These are phyloP conservation scores for Ptilodon capucinus DNA, from an alignment of 2,888 invertebrate species.

Conservation along the genomic window DNA sequence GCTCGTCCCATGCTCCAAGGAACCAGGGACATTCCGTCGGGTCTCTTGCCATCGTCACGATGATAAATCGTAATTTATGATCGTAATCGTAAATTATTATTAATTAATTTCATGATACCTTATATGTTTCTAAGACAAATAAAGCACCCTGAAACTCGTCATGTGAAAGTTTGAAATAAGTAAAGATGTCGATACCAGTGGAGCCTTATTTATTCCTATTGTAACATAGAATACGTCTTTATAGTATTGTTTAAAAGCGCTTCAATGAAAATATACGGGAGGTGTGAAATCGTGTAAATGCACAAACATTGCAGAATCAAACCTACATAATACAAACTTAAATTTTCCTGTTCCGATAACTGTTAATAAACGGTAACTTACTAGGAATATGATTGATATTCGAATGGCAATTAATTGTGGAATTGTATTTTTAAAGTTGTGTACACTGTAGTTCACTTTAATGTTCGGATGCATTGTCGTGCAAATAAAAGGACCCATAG, in stretches of 20 bases:
- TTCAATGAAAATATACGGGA: conserved; percentile 29
- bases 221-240: not conserved
- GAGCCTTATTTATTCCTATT: not conserved
- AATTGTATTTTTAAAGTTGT: conserved; percentile 13
- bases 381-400: conserved; percentile 23
- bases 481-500: conserved; percentile 58
- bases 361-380: conserved; percentile 22
- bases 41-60: too few relatives aligned
- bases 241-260: conserved; percentile 10
- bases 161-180: too few relatives aligned
- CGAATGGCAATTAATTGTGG: conserved; percentile 11
- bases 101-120: too few relatives aligned
- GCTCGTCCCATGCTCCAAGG: too few relatives aligned
- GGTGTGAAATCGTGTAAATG: conserved; percentile 56
- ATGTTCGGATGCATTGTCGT: conserved; percentile 48
- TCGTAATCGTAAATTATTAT: too few relatives aligned
- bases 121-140: too few relatives aligned
- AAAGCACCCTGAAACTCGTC: too few relatives aligned
- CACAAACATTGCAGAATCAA: conserved; percentile 38
- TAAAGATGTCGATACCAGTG: too few relatives aligned
- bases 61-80: too few relatives aligned
- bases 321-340: conserved; percentile 23
- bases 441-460: conserved; percentile 45
- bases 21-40: too few relatives aligned
- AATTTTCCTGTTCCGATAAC: conserved; percentile 9